Evolutionary conservation across 2,888 invertebrate species (phyloP).

Genomic region (Eutolmus rufibarbis): DNA sequence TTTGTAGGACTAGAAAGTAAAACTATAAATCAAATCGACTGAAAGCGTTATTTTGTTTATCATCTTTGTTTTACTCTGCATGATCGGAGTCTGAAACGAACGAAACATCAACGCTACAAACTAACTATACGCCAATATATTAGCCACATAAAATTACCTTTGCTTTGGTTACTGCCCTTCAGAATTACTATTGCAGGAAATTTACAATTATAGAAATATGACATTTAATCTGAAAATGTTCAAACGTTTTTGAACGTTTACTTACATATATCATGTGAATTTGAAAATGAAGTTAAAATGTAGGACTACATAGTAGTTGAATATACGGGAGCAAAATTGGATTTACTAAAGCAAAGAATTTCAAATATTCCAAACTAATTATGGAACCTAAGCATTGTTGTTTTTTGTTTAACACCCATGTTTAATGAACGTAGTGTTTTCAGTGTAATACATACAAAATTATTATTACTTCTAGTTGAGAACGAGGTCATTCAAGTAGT

Average conservation of each 20-base stretch:
- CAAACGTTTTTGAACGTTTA: no score
- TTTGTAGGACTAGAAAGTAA: not conserved
- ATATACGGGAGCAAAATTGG: no score
- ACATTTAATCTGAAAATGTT: no score
- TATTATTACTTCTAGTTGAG: not conserved
- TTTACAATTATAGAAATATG: not conserved
- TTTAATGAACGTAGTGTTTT: not conserved
- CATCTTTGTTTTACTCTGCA: not conserved
- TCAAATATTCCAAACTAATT: not conserved
- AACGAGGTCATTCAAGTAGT: not conserved
- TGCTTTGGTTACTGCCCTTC: not conserved
- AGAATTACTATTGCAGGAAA: no score
- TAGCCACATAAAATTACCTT: not conserved
- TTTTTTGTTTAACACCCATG: not conserved
- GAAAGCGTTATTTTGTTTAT: not conserved
- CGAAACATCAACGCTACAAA: not conserved
- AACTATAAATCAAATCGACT: not conserved
- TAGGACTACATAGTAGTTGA: no score
- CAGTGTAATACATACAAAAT: not conserved
- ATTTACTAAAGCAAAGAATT: not conserved
- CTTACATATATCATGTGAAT: no score
- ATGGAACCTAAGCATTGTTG: not conserved
- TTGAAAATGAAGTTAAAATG: no score
- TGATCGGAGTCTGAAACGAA: not conserved
- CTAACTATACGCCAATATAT: not conserved